A percentile compares a stretch with the other conserved stretches of the same genome.
These are phyloP conservation scores for Lucifuga dentata DNA, from an alignment of 2,113 vertebrate genomes.

Conservation along the genomic window DNA sequence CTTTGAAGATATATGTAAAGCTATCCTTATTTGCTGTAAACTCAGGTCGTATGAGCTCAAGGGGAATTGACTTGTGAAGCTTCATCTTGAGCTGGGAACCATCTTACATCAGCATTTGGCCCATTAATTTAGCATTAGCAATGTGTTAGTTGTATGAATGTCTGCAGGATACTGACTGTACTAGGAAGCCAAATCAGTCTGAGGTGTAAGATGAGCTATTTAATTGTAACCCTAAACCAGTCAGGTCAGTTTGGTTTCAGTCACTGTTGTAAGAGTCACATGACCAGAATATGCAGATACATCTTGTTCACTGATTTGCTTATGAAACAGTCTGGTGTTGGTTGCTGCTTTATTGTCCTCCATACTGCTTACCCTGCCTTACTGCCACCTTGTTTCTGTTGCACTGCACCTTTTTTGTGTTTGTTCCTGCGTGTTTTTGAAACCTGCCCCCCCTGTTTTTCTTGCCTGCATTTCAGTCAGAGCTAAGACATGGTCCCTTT, in stretches of 20 bases:
- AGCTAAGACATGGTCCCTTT: conserved; percentile 99
- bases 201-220: conserved; percentile 6
- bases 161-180: not conserved
- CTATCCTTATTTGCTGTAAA: not conserved
- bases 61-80: not conserved
- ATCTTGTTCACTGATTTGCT: conserved; percentile 18
- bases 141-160: not conserved
- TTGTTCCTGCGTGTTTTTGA: conserved; percentile 89
- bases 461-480: conserved; percentile 99
- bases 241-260: conserved; percentile 28
- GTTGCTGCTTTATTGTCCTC: conserved; percentile 24
- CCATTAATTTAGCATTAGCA: not conserved
- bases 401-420: conserved; percentile 78
- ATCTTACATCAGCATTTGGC: not conserved
- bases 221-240: conserved; percentile 22
- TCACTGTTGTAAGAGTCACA: conserved; percentile 17
- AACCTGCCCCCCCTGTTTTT: conserved; percentile 97
- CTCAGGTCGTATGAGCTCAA: not conserved
- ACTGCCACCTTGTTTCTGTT: conserved; percentile 76
- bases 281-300: conserved; percentile 18
- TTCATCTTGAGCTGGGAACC: conserved; percentile 12
- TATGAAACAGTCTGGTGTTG: conserved; percentile 25
- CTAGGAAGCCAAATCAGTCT: conserved; percentile 1
- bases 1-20: too few species aligned
- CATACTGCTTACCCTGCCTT: conserved; percentile 64